phyloP scores from a whole-genome alignment of 2,797 vertebrate genomes.

The Trematomus bernacchii region DNA sequence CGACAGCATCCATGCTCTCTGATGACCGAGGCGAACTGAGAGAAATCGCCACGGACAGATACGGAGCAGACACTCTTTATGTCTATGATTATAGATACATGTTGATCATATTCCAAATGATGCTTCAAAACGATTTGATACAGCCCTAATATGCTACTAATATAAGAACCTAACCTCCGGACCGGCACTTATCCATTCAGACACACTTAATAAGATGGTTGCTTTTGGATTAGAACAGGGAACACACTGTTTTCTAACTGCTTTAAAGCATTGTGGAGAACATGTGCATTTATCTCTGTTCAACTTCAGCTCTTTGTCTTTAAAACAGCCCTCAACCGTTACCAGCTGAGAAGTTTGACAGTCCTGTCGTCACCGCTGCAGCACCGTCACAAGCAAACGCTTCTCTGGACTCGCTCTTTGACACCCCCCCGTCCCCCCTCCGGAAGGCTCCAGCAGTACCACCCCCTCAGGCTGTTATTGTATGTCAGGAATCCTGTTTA shows the following conservation, averaged over 20 bases:
- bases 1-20: conserved; percentile 92
- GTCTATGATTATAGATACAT: background rate
- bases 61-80: conserved; percentile 90
- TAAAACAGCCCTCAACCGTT: conserved; percentile 16
- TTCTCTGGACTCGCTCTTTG: conserved; percentile 72
- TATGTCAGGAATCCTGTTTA: background rate
- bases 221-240: too few relatives aligned
- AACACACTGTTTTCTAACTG: too few relatives aligned
- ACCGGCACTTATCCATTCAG: too few relatives aligned
- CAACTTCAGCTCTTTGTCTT: background rate
- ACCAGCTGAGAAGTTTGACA: conserved; percentile 3
- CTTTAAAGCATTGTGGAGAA: too few relatives aligned
- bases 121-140: too few relatives aligned
- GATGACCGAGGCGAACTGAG: conserved; percentile 98
- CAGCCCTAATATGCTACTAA: background rate
- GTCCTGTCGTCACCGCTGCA: background rate
- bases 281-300: too few relatives aligned
- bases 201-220: background rate
- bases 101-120: too few relatives aligned
- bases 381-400: conserved; percentile 36
- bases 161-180: conserved; percentile 6
- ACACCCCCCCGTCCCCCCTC: conserved; percentile 45
- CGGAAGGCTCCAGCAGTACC: background rate
- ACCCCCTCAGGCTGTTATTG: conserved; percentile 32
- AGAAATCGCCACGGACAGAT: conserved; percentile 99